Conservation (phyloP, 2,113 vertebrate genomes). For the Guaruba guarouba region DNA sequence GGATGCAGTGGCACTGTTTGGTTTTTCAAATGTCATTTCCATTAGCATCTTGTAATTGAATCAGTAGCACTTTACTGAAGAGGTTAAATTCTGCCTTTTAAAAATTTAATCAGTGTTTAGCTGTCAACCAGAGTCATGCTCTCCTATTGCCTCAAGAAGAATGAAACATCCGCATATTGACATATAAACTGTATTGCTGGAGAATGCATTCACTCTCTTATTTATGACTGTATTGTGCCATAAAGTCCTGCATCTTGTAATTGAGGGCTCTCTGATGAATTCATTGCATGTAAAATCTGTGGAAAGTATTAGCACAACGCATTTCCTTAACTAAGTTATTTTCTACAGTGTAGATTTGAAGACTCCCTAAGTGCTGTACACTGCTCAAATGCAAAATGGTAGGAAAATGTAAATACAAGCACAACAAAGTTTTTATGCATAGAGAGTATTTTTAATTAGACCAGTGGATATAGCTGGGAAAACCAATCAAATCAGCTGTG, state of each 20-base stretch:
- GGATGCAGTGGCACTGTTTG: background rate
- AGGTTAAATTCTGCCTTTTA: slow-evolving; percentile 44
- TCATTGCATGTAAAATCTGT: background rate
- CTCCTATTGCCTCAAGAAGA: slow-evolving; percentile 30
- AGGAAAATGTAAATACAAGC: background rate
- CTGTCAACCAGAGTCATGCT: background rate
- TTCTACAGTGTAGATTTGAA: background rate
- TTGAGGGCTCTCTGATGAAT: slow-evolving; percentile 24
- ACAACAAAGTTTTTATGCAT: background rate
- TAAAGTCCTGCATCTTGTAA: background rate
- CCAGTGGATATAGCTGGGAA: background rate
- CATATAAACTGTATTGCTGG: background rate
- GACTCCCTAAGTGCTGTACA: background rate
- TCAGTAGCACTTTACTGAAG: slow-evolving; percentile 15
- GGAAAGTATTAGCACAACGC: background rate
- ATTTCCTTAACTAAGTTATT: slow-evolving; percentile 8
- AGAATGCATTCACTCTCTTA: background rate
- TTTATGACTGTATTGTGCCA: background rate
- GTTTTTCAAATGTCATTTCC: background rate
- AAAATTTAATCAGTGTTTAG: background rate
- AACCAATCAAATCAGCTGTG: background rate
- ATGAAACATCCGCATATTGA: background rate
- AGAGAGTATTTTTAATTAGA: background rate
- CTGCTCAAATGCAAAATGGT: background rate
- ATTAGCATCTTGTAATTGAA: background rate